phyloP scores from a whole-genome alignment of 2,888 invertebrate species.

The Eilema depressum region DNA sequence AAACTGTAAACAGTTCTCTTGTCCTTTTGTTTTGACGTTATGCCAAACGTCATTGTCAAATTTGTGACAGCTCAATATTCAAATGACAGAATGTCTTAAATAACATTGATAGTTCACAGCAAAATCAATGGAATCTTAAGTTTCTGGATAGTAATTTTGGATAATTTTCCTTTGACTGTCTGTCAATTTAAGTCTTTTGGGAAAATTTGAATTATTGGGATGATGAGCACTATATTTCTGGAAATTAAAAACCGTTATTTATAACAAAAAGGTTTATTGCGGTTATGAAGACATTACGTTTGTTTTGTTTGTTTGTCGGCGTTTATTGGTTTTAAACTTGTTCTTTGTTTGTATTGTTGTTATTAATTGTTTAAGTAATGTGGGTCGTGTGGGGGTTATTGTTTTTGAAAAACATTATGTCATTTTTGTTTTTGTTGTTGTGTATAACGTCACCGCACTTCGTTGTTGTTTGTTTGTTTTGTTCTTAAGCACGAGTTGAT shows the following conservation, averaged over 20 bases:
- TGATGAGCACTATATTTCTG: neutral
- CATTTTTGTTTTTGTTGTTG: neutral
- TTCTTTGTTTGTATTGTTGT: constrained; percentile 4
- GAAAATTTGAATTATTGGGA: neutral
- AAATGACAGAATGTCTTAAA: neutral
- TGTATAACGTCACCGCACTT: neutral
- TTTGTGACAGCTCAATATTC: neutral
- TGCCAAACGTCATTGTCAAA: neutral
- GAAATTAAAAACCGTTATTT: constrained; percentile 6
- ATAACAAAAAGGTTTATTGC: constrained; percentile 11
- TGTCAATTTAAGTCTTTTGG: neutral
- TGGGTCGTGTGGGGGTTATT: neutral
- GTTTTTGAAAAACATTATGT: neutral
- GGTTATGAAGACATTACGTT: constrained; percentile 1
- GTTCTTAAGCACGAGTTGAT: neutral
- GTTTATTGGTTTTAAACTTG: constrained; percentile 6
- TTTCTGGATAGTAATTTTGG: neutral
- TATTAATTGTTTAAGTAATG: constrained; percentile 8
- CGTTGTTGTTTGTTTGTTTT: neutral
- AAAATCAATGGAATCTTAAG: neutral
- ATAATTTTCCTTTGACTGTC: neutral
- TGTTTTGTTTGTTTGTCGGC: constrained; percentile 10
- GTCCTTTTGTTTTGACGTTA: neutral
- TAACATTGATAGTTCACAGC: neutral
- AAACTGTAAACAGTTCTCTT: neutral